These are phyloP conservation scores for Enchytraeus crypticus DNA, from an alignment of 2,888 invertebrate species.

Conservation along the genomic window DNA sequence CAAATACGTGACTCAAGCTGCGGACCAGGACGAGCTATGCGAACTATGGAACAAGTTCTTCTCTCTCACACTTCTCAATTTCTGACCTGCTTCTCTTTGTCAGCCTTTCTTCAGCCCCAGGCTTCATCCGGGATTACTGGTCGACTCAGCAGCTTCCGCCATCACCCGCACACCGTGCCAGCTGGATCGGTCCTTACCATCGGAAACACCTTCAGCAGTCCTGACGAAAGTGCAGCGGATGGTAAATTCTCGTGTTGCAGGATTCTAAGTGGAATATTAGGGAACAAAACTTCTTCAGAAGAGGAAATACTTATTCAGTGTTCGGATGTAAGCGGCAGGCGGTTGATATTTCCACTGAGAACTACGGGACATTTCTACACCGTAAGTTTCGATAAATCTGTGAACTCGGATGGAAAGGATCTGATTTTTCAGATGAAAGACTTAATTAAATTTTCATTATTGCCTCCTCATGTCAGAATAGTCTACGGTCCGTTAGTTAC, in stretches of 20 bases:
- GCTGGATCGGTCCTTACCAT: not conserved
- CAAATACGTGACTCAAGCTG: not conserved
- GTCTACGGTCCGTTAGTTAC: no score
- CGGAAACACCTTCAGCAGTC: not conserved
- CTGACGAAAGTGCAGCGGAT: not conserved
- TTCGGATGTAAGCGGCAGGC: not conserved
- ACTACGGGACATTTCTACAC: not conserved
- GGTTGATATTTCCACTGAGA: not conserved
- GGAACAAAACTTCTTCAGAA: no score
- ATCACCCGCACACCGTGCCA: not conserved
- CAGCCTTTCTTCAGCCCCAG: not conserved
- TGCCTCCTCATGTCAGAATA: no score
- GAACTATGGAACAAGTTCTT: not conserved
- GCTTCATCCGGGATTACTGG: not conserved
- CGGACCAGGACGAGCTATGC: not conserved
- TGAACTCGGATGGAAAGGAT: no score
- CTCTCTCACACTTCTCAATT: not conserved
- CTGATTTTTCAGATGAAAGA: no score
- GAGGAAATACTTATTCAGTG: not conserved
- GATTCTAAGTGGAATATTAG: not conserved
- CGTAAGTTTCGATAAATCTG: not conserved
- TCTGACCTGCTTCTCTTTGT: not conserved
- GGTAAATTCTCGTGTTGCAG: not conserved
- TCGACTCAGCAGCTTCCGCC: not conserved
- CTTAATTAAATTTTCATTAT: no score